Percentiles rank a stretch among this genome's conserved stretches.
Conservation (phyloP, 2,113 vertebrate genomes). For the Bagarius yarrelli region DNA sequence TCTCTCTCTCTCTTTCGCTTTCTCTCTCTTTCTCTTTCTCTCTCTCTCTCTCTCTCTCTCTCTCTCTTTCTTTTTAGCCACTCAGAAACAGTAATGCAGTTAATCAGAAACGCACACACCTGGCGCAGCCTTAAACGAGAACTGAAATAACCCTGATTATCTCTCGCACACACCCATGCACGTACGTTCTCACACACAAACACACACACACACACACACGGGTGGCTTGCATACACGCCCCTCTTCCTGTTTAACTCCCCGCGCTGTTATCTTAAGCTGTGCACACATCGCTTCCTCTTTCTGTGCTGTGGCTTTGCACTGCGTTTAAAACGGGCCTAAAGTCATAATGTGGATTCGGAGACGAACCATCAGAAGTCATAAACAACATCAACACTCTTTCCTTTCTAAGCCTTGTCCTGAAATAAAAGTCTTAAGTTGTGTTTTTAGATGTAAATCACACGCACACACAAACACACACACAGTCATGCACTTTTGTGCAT, state of each 20-base stretch:
- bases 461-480: neutral
- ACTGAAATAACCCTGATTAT: slow-evolving; percentile 34
- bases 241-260: slow-evolving; percentile 65
- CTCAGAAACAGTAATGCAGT: neutral
- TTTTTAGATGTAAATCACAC: slow-evolving; percentile 45
- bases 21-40: no score
- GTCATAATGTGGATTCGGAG: neutral
- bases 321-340: neutral
- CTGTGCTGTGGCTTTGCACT: neutral
- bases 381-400: neutral
- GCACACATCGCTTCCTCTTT: slow-evolving; percentile 64
- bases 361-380: neutral
- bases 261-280: slow-evolving; percentile 57
- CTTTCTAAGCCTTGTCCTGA: neutral
- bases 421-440: neutral
- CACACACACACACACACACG: neutral
- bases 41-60: neutral
- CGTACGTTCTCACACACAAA: neutral
- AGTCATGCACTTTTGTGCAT: neutral
- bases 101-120: slow-evolving; percentile 27
- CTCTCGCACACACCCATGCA: slow-evolving; percentile 22
- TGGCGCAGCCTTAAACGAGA: slow-evolving; percentile 28
- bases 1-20: neutral
- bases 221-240: slow-evolving; percentile 25
- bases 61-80: neutral